Evolutionary conservation across 2,888 invertebrate genomes (phyloP), one percentile per base, ranked within the genome.

Genomic region (Apodemia zela): DNA sequence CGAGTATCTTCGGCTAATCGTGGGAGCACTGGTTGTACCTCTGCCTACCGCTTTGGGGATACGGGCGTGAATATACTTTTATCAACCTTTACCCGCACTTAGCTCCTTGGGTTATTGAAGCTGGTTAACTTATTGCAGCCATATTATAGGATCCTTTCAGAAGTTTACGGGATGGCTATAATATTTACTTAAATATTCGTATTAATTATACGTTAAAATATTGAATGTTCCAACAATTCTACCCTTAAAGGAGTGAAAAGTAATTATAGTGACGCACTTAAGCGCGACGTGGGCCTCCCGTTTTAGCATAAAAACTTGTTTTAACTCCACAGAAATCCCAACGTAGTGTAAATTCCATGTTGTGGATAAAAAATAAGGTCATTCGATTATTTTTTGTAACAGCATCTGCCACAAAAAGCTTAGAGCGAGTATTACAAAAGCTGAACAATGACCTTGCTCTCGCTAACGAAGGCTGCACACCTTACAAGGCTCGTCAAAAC

Each of bases 401-500:
- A 68, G 60, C 59, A 68, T 66, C 62, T 67, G 59, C 62, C 63
- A 69, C 68, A 70, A 70, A 71, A 77, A 75, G 70, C 68, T 66
- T 64, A 67, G 65, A 69, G 65, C 70, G 42, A 21, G 47, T 10
- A n/a, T 17, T 29, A 57, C 62, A 64, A 68, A 47, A 65, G 68
- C 64, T 62, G 63, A 54, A 54, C 51, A 57, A 65, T 61, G 59
- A 51, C 64, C 62, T 64, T 54, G 63, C 45, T 68, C 67, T 68
- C 66, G 65, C 59, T 58, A 59, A 63, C 51, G 60, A 63, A 65
- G 66, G 66, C 61, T 61, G 61, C 51, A 51, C 49, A 88, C 82
- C 82, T 73, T 80, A 85, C 80, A 84, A 81, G 84, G 82, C 78
- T 79, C 78, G 74, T 63, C 74, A 86, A 87, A 84, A 87, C 80